Evolutionary conservation across 2,113 vertebrate genomes (phyloP).

Genomic region (Cromileptes altivelis): DNA sequence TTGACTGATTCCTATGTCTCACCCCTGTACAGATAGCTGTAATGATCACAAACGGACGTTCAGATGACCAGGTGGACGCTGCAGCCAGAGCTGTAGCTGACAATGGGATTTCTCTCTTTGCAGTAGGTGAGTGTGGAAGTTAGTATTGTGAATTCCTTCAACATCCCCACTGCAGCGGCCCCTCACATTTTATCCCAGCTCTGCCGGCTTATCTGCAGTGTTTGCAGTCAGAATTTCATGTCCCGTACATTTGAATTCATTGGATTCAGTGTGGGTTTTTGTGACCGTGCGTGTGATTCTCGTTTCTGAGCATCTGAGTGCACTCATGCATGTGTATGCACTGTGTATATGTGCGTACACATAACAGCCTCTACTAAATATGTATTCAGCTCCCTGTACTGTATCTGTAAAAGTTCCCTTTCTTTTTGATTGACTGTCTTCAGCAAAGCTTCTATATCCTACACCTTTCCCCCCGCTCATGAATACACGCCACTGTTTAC

Average conservation of each 20-base stretch:
- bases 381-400: slow-evolving; percentile 15
- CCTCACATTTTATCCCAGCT: slow-evolving; percentile 59
- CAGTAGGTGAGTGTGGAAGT: slow-evolving; percentile 85
- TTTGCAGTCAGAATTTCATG: slow-evolving; percentile 70
- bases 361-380: slow-evolving; percentile 1
- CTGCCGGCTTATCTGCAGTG: slow-evolving; percentile 65
- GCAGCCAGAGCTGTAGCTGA: slow-evolving; percentile 82
- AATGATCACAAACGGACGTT: slow-evolving; percentile 88
- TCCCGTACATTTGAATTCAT: slow-evolving; percentile 70
- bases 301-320: slow-evolving; percentile 7
- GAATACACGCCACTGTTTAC: slow-evolving; percentile 34
- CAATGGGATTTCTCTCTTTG: slow-evolving; percentile 88
- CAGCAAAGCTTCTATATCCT: slow-evolving; percentile 24
- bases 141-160: slow-evolving; percentile 61
- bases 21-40: slow-evolving; percentile 82
- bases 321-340: background rate
- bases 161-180: slow-evolving; percentile 58
- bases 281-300: slow-evolving; percentile 26
- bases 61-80: slow-evolving; percentile 81
- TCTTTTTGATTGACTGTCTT: slow-evolving; percentile 18
- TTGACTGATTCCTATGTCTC: background rate
- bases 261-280: slow-evolving; percentile 43
- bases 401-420: slow-evolving; percentile 21
- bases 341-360: background rate
- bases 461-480: slow-evolving; percentile 10